These are phyloP conservation scores for Iselma pallidipennis DNA, from an alignment of 2,888 invertebrate species.

Conservation along the genomic window DNA sequence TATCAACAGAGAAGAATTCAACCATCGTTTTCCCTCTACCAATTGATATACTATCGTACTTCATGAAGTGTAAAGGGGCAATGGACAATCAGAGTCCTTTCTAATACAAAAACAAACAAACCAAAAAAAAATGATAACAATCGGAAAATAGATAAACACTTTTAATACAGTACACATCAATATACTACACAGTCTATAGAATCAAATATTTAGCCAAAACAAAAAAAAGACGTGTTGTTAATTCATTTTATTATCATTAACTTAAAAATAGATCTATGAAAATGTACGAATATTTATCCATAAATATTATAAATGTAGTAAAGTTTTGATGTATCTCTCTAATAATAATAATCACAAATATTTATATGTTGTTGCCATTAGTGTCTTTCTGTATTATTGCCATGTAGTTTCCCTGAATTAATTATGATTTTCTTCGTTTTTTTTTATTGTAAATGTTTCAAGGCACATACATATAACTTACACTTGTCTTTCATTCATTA, in stretches of 20 bases:
- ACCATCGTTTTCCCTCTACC: constrained; percentile 92
- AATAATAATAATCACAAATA: background rate
- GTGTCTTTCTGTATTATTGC: constrained; percentile 16
- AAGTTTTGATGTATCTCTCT: constrained; percentile 8
- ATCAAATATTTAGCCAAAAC: no score
- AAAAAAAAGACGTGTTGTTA: no score
- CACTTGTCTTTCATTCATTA: constrained; percentile 22
- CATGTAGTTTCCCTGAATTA: background rate
- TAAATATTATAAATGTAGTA: constrained; percentile 1
- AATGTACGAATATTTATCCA: background rate
- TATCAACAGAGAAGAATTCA: constrained; percentile 97
- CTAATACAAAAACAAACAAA: constrained; percentile 1
- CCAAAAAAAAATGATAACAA: background rate
- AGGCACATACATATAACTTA: constrained; percentile 17
- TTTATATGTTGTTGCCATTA: constrained; percentile 20
- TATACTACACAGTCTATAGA: no score
- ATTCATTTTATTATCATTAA: no score
- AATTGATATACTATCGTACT: constrained; percentile 78
- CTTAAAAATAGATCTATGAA: background rate
- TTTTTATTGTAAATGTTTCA: constrained; percentile 9
- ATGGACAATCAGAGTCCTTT: constrained; percentile 21
- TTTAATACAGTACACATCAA: no score
- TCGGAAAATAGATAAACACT: no score
- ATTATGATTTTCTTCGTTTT: constrained; percentile 7
- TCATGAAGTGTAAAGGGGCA: constrained; percentile 64